Conservation (phyloP, 2,888 invertebrate genomes). For the Drosophila diplacantha region DNA sequence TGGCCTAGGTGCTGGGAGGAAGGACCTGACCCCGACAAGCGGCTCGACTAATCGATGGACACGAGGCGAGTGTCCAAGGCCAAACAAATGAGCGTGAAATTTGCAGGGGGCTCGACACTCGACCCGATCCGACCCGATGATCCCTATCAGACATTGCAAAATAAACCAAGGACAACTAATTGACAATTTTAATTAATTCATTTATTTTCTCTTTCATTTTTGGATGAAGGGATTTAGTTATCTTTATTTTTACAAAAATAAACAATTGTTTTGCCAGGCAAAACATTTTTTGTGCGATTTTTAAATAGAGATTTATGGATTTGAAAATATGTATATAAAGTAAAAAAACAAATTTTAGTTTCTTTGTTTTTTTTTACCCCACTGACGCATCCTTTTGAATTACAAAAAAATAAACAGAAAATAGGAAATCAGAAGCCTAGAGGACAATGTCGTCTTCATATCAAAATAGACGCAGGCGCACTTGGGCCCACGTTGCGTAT, state of each 20-base stretch:
- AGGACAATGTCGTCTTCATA: constrained; percentile 51
- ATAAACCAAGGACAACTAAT: background rate
- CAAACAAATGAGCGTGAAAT: constrained; percentile 59
- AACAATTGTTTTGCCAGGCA: background rate
- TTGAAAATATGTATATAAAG: background rate
- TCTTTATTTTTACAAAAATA: no score
- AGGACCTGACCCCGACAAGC: constrained; percentile 7
- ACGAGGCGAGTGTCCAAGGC: constrained; percentile 45
- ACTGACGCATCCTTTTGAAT: background rate
- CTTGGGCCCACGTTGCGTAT: constrained; percentile 53
- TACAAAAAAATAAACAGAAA: background rate
- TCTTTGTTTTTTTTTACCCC: background rate
- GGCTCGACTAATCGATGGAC: constrained; percentile 24
- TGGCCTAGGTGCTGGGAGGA: constrained; percentile 9
- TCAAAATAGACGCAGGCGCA: constrained; percentile 64
- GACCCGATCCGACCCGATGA: background rate
- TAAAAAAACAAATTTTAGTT: background rate
- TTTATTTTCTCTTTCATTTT: background rate
- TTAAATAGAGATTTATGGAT: background rate
- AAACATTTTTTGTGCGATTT: background rate
- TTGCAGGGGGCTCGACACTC: constrained; percentile 20
- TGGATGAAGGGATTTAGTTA: no score
- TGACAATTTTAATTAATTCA: background rate
- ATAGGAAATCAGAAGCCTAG: constrained; percentile 14
- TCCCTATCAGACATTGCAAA: background rate